Evolutionary conservation across 2,797 vertebrate genomes (phyloP), one percentile per base, ranked within the genome.

Genomic region (Lepilemur ruficaudatus): DNA sequence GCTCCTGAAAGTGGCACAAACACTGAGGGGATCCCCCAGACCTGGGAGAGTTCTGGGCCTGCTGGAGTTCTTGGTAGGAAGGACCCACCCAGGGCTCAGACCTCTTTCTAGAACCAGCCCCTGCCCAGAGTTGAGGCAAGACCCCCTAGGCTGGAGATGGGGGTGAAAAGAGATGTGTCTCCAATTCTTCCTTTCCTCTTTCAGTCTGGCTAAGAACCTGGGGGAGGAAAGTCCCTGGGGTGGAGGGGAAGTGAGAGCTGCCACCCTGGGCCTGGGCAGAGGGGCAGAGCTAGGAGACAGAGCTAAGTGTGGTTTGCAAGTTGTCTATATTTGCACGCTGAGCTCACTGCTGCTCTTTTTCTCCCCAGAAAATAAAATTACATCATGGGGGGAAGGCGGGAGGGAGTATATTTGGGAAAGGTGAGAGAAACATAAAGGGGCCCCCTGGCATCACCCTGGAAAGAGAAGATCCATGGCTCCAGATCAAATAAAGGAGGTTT

Each of bases 301-400:
- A 75, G 89, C 81, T 30, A 46, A 86, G 81, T 4, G 69, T 22
- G 75, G 93, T 93, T 72, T 83, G 94, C 93, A 80, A 48, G 63
- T 50, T 95, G 97, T 85, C 97, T 97, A 96, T 97, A 97, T 97
- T 97, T 97, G 96, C 90, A 96, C 87, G 83, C 93, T 97, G 97
- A 96, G 97, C 95, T 96, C 97, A 97, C 17, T n/a, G 91, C 80
- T 93, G 90, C 67, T 86, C 52, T 70, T 97, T 94, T 95, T 93
- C 73, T 75, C 80, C 91, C 78, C 73, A 82, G 84, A 97, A 98
- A 96, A 97, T 83, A 89, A 94, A 96, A 95, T 96, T 97, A 95
- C 97, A 92, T 97, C 97, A 96, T 57, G 46, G 59, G 86, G 96
- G 73, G 80, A 18, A 75, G 85, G 79, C 8, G 0, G 30, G 59